phyloP scores from a whole-genome alignment of 2,888 invertebrate species.

The Panzeria rudis region DNA sequence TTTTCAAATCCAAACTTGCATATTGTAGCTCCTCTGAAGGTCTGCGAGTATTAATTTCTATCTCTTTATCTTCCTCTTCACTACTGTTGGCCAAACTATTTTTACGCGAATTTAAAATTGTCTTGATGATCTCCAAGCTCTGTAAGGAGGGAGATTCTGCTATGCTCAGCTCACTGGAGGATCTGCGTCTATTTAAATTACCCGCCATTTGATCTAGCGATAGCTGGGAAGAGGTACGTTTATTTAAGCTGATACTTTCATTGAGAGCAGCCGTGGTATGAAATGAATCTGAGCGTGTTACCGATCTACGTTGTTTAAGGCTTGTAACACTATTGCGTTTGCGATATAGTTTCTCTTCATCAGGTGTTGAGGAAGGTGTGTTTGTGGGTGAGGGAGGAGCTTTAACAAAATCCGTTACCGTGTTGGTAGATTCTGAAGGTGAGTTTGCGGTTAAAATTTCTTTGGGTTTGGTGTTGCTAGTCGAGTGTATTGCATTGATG shows the following conservation, averaged over 20 bases:
- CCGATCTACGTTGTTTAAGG: conserved; percentile 73
- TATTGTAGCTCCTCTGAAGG: conserved; percentile 62
- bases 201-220: conserved; percentile 77
- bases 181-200: conserved; percentile 78
- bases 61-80: conserved; percentile 61
- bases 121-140: conserved; percentile 83
- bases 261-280: conserved; percentile 76
- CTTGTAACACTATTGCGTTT: conserved; percentile 75
- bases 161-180: conserved; percentile 83
- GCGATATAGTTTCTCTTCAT: conserved; percentile 76
- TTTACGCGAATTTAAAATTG: conserved; percentile 82
- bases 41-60: conserved; percentile 43
- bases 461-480: conserved; percentile 40
- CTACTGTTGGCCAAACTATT: conserved; percentile 79
- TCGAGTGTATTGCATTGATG: conserved; percentile 74
- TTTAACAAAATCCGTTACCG: background rate
- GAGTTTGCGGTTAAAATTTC: conserved; percentile 17
- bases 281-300: conserved; percentile 81
- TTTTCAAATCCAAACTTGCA: conserved; percentile 58
- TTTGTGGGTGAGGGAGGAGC: background rate
- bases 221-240: conserved; percentile 81
- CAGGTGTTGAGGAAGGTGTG: conserved; percentile 52
- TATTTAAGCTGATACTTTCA: conserved; percentile 65
- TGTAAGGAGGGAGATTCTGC: conserved; percentile 83
- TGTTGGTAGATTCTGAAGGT: background rate